Base-by-base conservation (phyloP, 2,888 invertebrate genomes). In the Melanargia galathea region DNA sequence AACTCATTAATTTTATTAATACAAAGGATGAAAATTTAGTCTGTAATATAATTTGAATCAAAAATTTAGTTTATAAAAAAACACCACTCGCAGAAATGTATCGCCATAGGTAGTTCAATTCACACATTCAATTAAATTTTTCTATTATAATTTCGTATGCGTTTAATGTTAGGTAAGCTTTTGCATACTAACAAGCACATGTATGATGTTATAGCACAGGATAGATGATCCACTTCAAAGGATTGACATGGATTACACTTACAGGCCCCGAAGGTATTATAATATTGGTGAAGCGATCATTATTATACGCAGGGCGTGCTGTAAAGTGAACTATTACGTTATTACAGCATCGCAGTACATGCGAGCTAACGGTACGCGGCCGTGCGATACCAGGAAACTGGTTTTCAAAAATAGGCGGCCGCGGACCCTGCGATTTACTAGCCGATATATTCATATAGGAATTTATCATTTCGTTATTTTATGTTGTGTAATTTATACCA, bases 301-400 rank as follows among this genome's bases (percentile, higher is more conserved):
- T 38, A 54, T 54, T 52, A 35, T 20, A 35, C 35, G 35, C 26
- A 16, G 24, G 24, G 8, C 24, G 18, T 16, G 26, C 38, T 43
- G 55, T 26, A 55, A 52, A 43, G 55, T 55, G 55, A 57, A 79
- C 83, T 81, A 88, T 88, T 88, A 89, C 85, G 83, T 84, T 89
- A 88, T 89, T 88, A 89, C 83, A 87, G 80, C 86, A 86, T 87
- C 86, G 85, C 86, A 80, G 87, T 89, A 83, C 84, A 83, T 80
- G 81, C 80, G 75, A 75, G 73, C 80, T 88, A 89, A 89, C 89
- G 89, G 87, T 76, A 81, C 77, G 66, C 73, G 72, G 71, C 79
- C 78, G 86, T 86, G 85, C 85, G 79, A 84, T 87, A 87, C 86
- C 68, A 78, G 70, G 67, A 80, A 88, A 88, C 89, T 82, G 85